phyloP scores from a whole-genome alignment of 2,113 vertebrate genomes.

The Brachypteracias leptosomus region DNA sequence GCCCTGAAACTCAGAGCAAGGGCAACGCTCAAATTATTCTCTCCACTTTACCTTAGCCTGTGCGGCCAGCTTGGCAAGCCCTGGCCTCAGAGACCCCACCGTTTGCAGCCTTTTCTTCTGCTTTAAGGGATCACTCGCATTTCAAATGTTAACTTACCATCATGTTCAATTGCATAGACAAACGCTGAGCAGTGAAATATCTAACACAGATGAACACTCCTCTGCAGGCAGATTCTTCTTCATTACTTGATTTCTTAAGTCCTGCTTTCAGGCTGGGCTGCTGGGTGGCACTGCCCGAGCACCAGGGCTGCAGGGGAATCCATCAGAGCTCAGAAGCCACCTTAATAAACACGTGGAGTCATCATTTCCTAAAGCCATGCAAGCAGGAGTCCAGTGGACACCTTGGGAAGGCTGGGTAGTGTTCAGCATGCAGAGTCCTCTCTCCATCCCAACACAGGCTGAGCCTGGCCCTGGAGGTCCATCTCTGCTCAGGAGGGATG shows the following conservation, averaged over 20 bases:
- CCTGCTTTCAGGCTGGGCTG: not conserved
- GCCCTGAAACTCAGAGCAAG: accelerated
- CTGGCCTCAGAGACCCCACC: not conserved
- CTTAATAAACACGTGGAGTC: not conserved
- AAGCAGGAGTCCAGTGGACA: not conserved
- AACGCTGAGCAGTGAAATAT: not conserved
- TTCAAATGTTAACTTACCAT: not conserved
- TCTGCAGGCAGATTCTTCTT: not conserved
- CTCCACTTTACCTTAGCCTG: not conserved
- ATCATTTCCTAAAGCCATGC: not conserved
- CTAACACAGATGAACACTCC: not conserved
- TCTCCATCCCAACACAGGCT: not conserved
- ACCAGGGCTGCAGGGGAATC: not conserved
- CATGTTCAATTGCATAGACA: not conserved
- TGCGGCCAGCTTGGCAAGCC: not conserved
- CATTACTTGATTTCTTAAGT: not conserved
- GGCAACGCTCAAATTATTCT: not conserved
- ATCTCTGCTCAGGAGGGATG: not conserved
- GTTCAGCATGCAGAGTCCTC: not conserved
- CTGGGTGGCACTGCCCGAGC: not conserved
- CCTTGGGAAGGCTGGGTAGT: not conserved
- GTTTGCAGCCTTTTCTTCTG: not conserved
- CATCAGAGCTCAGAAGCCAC: not conserved
- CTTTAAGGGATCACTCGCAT: not conserved
- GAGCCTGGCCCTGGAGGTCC: not conserved